Percentiles rank a stretch among this genome's conserved stretches.
Evolutionary conservation across 2,888 invertebrate genomes (phyloP).

Genomic region (Rhamphomyia laevipes): DNA sequence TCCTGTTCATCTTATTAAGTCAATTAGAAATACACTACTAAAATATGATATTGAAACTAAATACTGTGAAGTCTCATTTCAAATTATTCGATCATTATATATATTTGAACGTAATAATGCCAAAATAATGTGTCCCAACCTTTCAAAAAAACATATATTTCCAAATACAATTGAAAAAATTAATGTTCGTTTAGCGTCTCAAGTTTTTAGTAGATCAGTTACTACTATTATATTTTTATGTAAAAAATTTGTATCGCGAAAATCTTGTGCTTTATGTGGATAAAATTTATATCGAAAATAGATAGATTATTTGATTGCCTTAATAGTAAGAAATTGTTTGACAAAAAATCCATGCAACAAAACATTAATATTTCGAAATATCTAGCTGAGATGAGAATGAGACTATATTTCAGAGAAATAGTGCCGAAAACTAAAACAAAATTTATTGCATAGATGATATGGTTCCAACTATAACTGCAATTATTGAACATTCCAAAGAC

Average conservation of each 20-base stretch:
- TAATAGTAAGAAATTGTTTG: not conserved
- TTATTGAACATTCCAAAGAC: too few species aligned
- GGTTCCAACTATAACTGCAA: too few species aligned
- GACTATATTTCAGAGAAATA: too few species aligned
- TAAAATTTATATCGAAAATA: not conserved
- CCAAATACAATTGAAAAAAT: constrained; percentile 3
- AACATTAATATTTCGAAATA: too few species aligned
- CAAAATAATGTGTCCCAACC: constrained; percentile 1
- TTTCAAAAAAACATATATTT: not conserved
- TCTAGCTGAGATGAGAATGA: too few species aligned
- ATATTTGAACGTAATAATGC: too few species aligned
- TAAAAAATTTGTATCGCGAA: not conserved
- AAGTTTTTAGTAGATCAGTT: constrained; percentile 1
- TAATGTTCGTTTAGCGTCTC: not conserved
- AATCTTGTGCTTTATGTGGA: not conserved
- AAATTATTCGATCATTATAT: not conserved
- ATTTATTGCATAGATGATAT: too few species aligned
- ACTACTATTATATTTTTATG: not conserved
- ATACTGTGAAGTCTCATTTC: not conserved
- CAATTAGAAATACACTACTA: not conserved
- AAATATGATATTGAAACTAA: not conserved
- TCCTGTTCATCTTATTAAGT: not conserved
- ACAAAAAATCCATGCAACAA: too few species aligned
- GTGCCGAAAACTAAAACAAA: too few species aligned
- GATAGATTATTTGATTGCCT: constrained; percentile 2